These are phyloP conservation scores for Silurus aristotelis DNA, from an alignment of 2,797 vertebrate species.

Conservation along the genomic window DNA sequence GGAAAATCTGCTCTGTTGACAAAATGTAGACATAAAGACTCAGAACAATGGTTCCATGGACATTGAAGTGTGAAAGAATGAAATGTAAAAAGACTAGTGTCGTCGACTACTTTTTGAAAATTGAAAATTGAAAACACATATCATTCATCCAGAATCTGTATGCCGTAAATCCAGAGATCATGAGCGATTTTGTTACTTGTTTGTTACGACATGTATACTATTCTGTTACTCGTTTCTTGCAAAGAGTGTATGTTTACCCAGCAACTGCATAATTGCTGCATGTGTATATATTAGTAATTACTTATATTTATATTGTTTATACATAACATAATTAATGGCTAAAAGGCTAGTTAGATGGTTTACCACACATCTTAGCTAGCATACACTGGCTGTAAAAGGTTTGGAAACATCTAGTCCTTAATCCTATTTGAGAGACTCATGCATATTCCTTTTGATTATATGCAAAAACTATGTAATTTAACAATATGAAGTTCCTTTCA, in stretches of 20 bases:
- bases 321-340: not conserved
- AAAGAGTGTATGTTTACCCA: not conserved
- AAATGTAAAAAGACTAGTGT: not conserved
- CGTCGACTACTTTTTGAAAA: too few species aligned
- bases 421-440: too few species aligned
- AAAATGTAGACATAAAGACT: slow-evolving; percentile 40
- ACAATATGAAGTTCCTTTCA: too few species aligned
- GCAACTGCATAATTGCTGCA: not conserved
- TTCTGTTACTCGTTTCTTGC: not conserved
- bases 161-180: not conserved
- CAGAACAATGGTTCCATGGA: slow-evolving; percentile 26
- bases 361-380: not conserved
- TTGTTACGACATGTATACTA: not conserved
- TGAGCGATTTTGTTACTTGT: not conserved
- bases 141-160: not conserved
- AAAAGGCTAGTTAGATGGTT: not conserved
- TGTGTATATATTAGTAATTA: not conserved
- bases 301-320: not conserved
- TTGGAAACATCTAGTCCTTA: too few species aligned
- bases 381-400: not conserved
- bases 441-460: too few species aligned
- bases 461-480: too few species aligned
- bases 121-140: not conserved
- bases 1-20: slow-evolving; percentile 37
- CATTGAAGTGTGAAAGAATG: not conserved